A percentile compares a stretch with the other conserved stretches of the same genome.
Conservation (phyloP, 2,888 invertebrate species). For the Drosophila nigricruria region DNA sequence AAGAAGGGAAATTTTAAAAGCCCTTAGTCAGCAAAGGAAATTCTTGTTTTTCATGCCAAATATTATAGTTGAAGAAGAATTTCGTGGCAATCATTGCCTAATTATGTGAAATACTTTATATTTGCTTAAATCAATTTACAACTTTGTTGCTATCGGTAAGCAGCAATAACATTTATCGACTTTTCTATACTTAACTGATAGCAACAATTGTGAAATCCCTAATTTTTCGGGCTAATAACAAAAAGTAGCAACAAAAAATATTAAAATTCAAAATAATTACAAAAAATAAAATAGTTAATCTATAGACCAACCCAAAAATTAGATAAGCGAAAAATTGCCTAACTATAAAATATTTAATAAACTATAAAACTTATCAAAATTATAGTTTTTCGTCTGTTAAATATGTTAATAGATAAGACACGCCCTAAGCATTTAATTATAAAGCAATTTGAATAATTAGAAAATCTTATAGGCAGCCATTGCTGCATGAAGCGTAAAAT, state of each 20-base stretch:
- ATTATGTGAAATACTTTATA: not conserved
- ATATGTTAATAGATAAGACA: slow-evolving; percentile 13
- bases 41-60: not conserved
- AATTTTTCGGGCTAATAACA: not conserved
- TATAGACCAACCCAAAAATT: not conserved
- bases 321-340: slow-evolving; percentile 1
- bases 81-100: not conserved
- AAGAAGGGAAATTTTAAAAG: slow-evolving; percentile 2
- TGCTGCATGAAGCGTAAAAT: not conserved
- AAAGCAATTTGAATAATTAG: slow-evolving; percentile 11
- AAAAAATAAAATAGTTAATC: not conserved
- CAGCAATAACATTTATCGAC: slow-evolving; percentile 4
- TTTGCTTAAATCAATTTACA: not conserved
- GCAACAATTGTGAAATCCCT: slow-evolving; percentile 11
- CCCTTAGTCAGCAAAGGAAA: not conserved
- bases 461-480: not conserved
- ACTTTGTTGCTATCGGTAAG: not conserved
- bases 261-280: not conserved
- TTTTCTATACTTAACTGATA: not conserved
- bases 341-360: not conserved
- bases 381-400: slow-evolving; percentile 1
- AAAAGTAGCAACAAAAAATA: not conserved
- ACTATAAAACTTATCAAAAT: slow-evolving; percentile 10
- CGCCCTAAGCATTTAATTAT: not conserved
- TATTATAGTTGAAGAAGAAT: not conserved